These are phyloP conservation scores for Ranitomeya variabilis DNA, from an alignment of 2,113 vertebrate genomes.

Conservation along the genomic window DNA sequence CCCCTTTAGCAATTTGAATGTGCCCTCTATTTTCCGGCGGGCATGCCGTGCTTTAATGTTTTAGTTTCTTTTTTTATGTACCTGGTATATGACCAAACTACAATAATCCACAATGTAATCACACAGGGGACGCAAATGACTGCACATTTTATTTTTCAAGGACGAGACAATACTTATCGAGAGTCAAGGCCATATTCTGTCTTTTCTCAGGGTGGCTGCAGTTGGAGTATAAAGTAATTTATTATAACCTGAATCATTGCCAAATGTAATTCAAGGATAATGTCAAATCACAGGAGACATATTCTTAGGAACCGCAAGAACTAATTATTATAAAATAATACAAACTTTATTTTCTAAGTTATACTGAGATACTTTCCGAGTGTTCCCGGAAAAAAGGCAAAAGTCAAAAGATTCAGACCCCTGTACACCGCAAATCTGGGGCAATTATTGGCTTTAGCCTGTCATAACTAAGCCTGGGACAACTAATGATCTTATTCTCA, in stretches of 20 bases:
- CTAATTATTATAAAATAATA: slow-evolving; percentile 16
- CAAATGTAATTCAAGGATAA: slow-evolving; percentile 32
- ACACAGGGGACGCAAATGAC: background rate
- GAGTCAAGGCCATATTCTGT: background rate
- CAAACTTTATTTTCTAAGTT: background rate
- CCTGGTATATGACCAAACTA: background rate
- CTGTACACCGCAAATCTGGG: background rate
- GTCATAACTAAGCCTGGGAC: background rate
- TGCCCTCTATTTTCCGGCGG: background rate
- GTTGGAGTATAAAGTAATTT: slow-evolving; percentile 34
- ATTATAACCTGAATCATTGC: slow-evolving; percentile 20
- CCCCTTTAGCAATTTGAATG: background rate
- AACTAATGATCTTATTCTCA: slow-evolving; percentile 3
- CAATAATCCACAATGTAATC: background rate
- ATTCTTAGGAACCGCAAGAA: slow-evolving; percentile 2
- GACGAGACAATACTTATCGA: background rate
- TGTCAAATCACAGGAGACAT: slow-evolving; percentile 14
- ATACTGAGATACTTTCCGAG: background rate
- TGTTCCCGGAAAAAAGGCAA: slow-evolving; percentile 6
- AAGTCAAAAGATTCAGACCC: background rate
- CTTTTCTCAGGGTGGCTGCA: slow-evolving; percentile 1
- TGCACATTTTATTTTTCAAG: slow-evolving; percentile 2
- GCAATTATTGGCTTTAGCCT: slow-evolving; percentile 7
- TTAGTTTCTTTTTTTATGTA: background rate
- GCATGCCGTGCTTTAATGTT: background rate